These are phyloP conservation scores for Karalla daura DNA, from an alignment of 2,797 vertebrate genomes.

Conservation along the genomic window DNA sequence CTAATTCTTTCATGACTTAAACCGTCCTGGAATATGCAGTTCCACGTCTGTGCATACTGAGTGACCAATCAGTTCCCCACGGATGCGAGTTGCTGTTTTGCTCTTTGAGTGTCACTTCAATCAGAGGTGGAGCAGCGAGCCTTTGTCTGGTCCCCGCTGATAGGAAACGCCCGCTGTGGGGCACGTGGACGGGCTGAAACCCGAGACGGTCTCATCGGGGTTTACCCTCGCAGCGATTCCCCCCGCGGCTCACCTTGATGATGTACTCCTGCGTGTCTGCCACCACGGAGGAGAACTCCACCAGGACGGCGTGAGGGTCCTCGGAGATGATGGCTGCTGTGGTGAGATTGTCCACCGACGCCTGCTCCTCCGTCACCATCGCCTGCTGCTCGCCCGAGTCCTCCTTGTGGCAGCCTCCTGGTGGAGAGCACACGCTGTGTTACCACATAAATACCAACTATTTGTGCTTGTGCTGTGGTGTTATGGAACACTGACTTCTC, in stretches of 20 bases:
- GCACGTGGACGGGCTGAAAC: neutral
- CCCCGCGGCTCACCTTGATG: constrained; percentile 86
- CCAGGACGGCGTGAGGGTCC: constrained; percentile 93
- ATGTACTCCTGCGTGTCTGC: constrained; percentile 99
- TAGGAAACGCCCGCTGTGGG: neutral
- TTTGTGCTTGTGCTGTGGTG: no score
- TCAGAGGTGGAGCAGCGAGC: neutral
- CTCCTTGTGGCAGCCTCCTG: constrained; percentile 91
- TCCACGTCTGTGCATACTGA: neutral
- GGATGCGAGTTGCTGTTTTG: neutral
- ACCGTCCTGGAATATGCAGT: no score
- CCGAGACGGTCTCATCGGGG: neutral
- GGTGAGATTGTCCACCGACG: constrained; percentile 78
- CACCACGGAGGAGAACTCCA: constrained; percentile 98
- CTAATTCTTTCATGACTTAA: neutral
- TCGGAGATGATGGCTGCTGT: constrained; percentile 86
- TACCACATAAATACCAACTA: no score
- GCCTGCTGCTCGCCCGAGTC: constrained; percentile 77
- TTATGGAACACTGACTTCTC: no score
- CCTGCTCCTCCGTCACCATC: constrained; percentile 81
- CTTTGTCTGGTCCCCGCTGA: neutral
- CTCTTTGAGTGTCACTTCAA: neutral
- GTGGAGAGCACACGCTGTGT: neutral
- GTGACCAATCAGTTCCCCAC: neutral
- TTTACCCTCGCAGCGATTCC: neutral